Percentiles rank a stretch among this genome's conserved stretches.
Conservation (phyloP, 2,888 invertebrate species). For the Stictocephala bisonia region DNA sequence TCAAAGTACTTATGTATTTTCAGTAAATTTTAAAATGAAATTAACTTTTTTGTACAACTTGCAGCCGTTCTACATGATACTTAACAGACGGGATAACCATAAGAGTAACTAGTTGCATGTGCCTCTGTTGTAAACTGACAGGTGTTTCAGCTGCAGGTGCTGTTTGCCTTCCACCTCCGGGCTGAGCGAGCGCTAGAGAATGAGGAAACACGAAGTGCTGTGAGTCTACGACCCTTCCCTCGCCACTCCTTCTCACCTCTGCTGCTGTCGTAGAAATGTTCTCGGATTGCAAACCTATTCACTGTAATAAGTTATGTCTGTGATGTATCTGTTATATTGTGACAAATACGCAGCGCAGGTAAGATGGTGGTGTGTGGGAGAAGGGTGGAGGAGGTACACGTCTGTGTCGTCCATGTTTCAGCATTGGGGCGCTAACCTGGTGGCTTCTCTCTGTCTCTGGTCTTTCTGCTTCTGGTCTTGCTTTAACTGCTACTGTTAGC, state of each 20-base stretch:
- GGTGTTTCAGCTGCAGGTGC: conserved; percentile 37
- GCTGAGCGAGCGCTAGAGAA: conserved; percentile 15
- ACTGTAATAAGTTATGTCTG: not conserved
- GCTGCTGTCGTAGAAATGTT: not conserved
- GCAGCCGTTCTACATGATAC: too few relatives aligned
- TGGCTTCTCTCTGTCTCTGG: conserved; percentile 10
- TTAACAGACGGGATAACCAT: too few relatives aligned
- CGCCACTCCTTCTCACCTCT: not conserved
- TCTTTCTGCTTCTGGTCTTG: not conserved
- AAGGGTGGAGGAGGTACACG: too few relatives aligned
- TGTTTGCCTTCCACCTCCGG: conserved; percentile 30
- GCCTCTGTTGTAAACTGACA: not conserved
- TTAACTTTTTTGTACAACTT: too few relatives aligned
- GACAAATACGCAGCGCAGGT: conserved; percentile 1
- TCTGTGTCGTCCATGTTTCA: not conserved
- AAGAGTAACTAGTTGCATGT: too few relatives aligned
- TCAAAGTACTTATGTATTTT: too few relatives aligned
- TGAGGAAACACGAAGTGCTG: conserved; percentile 13
- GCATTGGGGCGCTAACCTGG: conserved; percentile 16
- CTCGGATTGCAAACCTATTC: too few relatives aligned
- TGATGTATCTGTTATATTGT: not conserved
- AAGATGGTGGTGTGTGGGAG: not conserved
- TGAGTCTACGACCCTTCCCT: conserved; percentile 30
- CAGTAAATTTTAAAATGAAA: too few relatives aligned
- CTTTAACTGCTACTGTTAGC: too few relatives aligned